Evolutionary conservation across 1,140 invertebrate species (phyloP), one percentile per base, ranked within the genome.

Genomic region (Aphelinus certus): DNA sequence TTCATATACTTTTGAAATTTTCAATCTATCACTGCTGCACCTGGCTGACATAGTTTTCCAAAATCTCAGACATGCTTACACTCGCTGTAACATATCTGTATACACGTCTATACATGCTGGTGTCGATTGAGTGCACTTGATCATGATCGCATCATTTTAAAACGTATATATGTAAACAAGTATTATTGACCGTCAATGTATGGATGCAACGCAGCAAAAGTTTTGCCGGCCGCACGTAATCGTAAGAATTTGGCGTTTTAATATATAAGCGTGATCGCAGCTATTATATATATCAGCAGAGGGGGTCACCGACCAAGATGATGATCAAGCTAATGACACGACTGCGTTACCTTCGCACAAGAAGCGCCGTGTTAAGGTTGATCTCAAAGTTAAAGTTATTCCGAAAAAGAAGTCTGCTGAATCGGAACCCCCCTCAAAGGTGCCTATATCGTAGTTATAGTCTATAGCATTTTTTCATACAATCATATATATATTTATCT

Each of bases 321-420:
- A 67, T 76, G 82, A 79, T 77, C 85, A 86, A 76, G 85, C 87
- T 78, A 87, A 89, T 81, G 89, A 86, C 77, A 86, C 87, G 76
- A 88, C 90, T 88, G 86, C 90, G 89, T 89, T 90, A 89, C 88
- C 91, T 90, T 91, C 90, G 88, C 86, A 91, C 91, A 90, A 91
- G 91, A 92, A 92, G 92, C 90, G 91, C 90, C 90, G 91, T 90
- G 75, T 94, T 82, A 94, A 94, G 89, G 90, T 94, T 83, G 93
- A 94, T 88, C 91, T 94, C 80, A 94, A 92, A 88, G 92, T 94
- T 79, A 93, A 93, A 87, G 87, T 94, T 82, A 90, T 93, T 84
- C 92, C 92, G 61, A 93, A 91, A 88, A 83, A 84, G 83, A 87
- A 87, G 81, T 83, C 80, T 64, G 78, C 79, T 77, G 79, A 76